Conservation (phyloP, 2,888 invertebrate genomes). For the Oeneis ivallda region DNA sequence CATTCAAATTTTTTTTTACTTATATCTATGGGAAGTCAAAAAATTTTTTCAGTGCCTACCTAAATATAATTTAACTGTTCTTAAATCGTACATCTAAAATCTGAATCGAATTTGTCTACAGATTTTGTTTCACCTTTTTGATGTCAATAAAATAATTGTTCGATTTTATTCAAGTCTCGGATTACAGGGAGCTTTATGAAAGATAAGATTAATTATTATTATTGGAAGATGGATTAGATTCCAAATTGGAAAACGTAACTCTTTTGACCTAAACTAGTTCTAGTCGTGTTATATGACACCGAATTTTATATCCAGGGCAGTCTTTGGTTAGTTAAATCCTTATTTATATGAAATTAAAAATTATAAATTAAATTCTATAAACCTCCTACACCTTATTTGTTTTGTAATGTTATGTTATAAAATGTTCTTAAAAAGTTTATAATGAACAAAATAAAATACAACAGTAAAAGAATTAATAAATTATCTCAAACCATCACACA, state of each 20-base stretch:
- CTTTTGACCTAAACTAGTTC: neutral
- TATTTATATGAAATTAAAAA: neutral
- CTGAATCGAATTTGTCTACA: neutral
- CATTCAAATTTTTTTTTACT: neutral
- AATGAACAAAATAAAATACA: too few relatives aligned
- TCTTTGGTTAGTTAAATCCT: constrained; percentile 7
- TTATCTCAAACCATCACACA: too few relatives aligned
- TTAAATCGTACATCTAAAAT: neutral
- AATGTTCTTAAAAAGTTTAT: too few relatives aligned
- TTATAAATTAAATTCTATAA: neutral
- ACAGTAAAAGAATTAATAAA: too few relatives aligned
- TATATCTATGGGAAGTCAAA: constrained; percentile 4
- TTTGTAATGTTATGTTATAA: neutral
- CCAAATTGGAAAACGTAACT: neutral
- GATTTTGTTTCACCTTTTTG: neutral
- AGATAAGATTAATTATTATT: too few relatives aligned
- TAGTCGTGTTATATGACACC: neutral
- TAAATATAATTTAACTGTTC: neutral
- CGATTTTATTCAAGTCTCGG: neutral
- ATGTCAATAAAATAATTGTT: neutral
- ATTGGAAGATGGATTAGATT: neutral
- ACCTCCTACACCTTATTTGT: neutral
- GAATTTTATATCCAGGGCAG: constrained; percentile 2
- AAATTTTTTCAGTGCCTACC: neutral
- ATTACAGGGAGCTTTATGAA: too few relatives aligned